Conservation (phyloP, 2,113 vertebrate genomes). For the Rhodinocichla rosea region DNA sequence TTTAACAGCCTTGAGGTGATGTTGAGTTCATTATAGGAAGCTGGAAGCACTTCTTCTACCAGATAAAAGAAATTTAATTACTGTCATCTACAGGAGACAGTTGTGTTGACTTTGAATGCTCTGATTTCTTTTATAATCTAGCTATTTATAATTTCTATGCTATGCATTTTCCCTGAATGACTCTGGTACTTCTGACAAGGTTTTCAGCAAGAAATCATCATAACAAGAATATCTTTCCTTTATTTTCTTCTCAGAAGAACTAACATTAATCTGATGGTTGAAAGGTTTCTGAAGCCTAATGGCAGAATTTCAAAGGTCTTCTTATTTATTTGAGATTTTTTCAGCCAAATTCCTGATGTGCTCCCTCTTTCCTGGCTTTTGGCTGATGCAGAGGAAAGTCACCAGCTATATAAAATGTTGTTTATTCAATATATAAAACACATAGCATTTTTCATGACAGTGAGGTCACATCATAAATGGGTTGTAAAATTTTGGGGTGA, state of each 20-base stretch:
- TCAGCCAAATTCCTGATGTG: background rate
- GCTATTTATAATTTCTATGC: conserved; percentile 14
- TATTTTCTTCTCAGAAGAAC: conserved; percentile 33
- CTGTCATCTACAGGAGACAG: conserved; percentile 23
- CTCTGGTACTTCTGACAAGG: conserved; percentile 10
- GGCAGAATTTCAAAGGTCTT: conserved; percentile 33
- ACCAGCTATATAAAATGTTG: background rate
- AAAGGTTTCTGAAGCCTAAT: background rate
- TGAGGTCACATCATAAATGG: background rate
- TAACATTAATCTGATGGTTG: conserved; percentile 22
- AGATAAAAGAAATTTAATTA: conserved; percentile 70
- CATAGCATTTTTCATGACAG: background rate
- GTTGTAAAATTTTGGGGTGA: background rate
- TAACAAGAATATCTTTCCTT: conserved; percentile 17
- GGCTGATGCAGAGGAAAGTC: background rate
- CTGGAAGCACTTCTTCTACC: conserved; percentile 8
- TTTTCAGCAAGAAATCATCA: conserved; percentile 28
- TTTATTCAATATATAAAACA: background rate
- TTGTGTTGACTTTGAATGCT: conserved; percentile 36
- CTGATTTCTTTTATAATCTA: conserved; percentile 32
- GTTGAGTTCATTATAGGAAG: conserved; percentile 49
- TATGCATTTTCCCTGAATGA: background rate
- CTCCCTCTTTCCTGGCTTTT: background rate
- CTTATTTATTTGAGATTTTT: conserved; percentile 11
- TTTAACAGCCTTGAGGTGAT: conserved; percentile 56